phyloP scores from a whole-genome alignment of 1,140 invertebrate species.

The Saccostrea echinata region DNA sequence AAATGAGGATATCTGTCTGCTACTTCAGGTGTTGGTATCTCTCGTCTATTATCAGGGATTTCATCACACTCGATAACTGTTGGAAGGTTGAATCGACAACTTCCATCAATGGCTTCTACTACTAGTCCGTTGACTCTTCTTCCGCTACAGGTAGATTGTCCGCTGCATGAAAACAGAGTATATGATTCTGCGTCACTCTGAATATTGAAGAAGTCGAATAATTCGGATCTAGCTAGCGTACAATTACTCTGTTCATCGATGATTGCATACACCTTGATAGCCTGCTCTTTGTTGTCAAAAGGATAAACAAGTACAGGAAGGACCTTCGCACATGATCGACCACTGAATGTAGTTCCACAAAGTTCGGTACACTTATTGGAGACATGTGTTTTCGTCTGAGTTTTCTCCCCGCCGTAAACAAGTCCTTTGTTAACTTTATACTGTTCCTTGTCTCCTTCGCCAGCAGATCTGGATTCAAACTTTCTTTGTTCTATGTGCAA shows the following conservation, averaged over 20 bases:
- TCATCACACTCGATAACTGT: not conserved
- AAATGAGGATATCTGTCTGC: too few species aligned
- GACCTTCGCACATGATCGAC: not conserved
- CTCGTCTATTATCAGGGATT: slow-evolving; percentile 30
- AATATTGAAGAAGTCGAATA: slow-evolving; percentile 44
- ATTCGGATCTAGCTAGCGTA: not conserved
- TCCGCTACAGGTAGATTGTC: not conserved
- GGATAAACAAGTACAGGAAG: not conserved
- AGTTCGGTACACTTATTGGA: not conserved
- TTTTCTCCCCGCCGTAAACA: too few species aligned
- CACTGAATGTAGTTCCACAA: not conserved
- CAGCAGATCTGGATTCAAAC: too few species aligned
- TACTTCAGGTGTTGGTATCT: too few species aligned
- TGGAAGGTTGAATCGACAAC: not conserved
- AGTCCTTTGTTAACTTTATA: not conserved
- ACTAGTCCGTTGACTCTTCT: not conserved
- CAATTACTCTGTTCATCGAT: not conserved
- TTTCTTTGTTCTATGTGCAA: too few species aligned
- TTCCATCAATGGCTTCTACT: not conserved
- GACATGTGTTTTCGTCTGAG: not conserved
- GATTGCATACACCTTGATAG: not conserved
- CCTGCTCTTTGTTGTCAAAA: not conserved
- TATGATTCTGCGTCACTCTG: not conserved
- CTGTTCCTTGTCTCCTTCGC: too few species aligned
- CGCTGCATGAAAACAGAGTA: too few species aligned